These are phyloP conservation scores for Paramormyrops kingsleyae DNA, from an alignment of 2,113 vertebrate genomes.

Conservation along the genomic window DNA sequence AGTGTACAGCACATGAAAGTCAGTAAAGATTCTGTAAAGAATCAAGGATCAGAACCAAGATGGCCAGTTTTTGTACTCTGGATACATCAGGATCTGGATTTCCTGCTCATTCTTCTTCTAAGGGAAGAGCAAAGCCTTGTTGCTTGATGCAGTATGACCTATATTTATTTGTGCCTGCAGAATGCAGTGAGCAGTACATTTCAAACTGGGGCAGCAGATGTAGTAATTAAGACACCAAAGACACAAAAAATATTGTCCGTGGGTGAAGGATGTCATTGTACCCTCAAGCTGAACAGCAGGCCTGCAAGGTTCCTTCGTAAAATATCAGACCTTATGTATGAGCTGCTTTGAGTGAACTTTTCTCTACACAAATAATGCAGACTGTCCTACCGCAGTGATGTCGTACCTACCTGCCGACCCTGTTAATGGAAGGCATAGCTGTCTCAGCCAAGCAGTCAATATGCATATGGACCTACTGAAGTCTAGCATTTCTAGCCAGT, in stretches of 20 bases:
- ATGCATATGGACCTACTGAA: background rate
- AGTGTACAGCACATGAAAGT: background rate
- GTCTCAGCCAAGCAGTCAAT: background rate
- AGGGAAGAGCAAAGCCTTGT: background rate
- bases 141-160: background rate
- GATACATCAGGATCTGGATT: background rate
- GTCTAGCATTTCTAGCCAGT: background rate
- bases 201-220: conserved; percentile 13
- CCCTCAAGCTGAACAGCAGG: background rate
- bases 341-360: background rate
- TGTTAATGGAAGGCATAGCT: background rate
- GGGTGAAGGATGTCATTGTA: background rate
- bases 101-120: background rate
- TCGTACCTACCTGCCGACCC: background rate
- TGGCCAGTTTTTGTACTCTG: background rate
- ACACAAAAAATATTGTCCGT: background rate
- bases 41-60: background rate
- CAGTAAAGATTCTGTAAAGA: background rate
- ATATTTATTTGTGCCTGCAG: conserved; percentile 3
- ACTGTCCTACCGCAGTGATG: background rate
- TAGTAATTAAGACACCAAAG: conserved; percentile 3
- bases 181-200: background rate
- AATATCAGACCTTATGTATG: background rate
- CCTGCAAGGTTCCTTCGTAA: background rate
- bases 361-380: background rate